Evolutionary conservation across 1,140 invertebrate species (phyloP).

Genomic region (Caerostris darwini): DNA sequence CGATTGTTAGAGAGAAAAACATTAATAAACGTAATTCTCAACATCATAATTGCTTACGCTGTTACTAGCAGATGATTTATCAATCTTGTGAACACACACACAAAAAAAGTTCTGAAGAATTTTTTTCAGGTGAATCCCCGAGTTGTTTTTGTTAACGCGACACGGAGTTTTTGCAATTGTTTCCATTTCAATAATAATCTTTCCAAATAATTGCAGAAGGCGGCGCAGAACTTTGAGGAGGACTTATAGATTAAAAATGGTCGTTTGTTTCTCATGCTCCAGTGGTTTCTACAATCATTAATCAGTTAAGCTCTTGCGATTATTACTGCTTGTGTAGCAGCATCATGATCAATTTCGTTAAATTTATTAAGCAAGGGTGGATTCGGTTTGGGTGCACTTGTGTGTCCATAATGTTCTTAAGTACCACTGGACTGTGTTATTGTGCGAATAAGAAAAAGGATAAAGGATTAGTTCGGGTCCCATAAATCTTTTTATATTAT

Average conservation of each 20-base stretch:
- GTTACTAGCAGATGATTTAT: background rate
- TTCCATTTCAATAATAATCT: conserved; percentile 30
- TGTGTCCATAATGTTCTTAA: background rate
- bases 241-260: conserved; percentile 9
- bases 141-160: conserved; percentile 21
- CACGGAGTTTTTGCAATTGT: conserved; percentile 2
- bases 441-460: background rate
- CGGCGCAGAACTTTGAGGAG: background rate
- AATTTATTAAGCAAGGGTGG: background rate
- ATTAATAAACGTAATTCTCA: background rate
- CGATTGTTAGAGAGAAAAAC: conserved; percentile 22
- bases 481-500: conserved; percentile 19
- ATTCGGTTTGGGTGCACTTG: background rate
- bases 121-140: background rate
- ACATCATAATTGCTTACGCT: conserved; percentile 4
- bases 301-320: conserved; percentile 23
- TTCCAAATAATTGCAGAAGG: conserved; percentile 36
- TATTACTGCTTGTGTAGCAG: conserved; percentile 14
- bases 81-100: background rate
- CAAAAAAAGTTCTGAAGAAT: background rate
- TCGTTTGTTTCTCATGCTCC: conserved; percentile 10
- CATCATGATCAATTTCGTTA: background rate
- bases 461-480: background rate
- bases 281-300: background rate
- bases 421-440: background rate